These are phyloP conservation scores for Nycteola revayana DNA, from an alignment of 2,888 invertebrate genomes.

Conservation along the genomic window DNA sequence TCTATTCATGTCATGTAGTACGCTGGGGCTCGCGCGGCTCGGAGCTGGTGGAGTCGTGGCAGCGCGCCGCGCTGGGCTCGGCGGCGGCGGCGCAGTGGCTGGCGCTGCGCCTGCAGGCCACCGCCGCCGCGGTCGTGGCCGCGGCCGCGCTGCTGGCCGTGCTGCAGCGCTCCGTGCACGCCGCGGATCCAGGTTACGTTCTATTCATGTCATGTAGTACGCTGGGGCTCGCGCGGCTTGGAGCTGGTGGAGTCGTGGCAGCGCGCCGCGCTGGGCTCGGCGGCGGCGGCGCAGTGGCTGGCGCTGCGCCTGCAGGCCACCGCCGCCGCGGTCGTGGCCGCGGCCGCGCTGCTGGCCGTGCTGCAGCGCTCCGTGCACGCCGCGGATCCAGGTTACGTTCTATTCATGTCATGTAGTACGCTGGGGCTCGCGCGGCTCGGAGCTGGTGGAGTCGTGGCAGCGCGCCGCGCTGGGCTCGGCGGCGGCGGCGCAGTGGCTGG, in stretches of 20 bases:
- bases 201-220: too few relatives aligned
- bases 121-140: conserved; percentile 85
- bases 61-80: conserved; percentile 91
- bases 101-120: conserved; percentile 91
- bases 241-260: conserved; percentile 89
- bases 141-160: conserved; percentile 60
- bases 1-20: too few relatives aligned
- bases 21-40: too few relatives aligned
- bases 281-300: conserved; percentile 93
- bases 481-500: conserved; percentile 93
- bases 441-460: conserved; percentile 88
- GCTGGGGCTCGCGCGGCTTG: too few relatives aligned
- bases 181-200: conserved; percentile 89
- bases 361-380: conserved; percentile 87
- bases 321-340: conserved; percentile 85
- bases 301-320: conserved; percentile 91
- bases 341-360: conserved; percentile 58
- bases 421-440: too few relatives aligned
- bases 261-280: conserved; percentile 90
- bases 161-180: conserved; percentile 86
- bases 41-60: conserved; percentile 87
- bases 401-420: too few relatives aligned
- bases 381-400: conserved; percentile 89
- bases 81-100: conserved; percentile 94
- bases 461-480: conserved; percentile 91